Base-by-base conservation (phyloP, 2,113 vertebrate species). In the Epinephelus moara region DNA sequence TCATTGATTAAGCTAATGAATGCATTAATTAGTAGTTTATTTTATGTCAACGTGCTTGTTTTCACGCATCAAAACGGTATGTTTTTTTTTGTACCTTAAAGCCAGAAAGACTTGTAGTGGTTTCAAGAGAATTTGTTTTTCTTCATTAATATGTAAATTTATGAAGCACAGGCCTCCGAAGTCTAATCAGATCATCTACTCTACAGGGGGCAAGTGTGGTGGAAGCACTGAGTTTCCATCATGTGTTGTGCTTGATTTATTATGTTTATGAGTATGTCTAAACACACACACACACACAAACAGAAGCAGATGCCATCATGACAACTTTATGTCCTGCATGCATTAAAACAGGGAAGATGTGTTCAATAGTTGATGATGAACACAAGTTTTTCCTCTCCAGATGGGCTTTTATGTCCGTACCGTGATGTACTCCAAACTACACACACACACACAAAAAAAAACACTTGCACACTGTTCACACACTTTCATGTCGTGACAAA, bases 161-260 rank as follows among this genome's bases (percentile, higher is more conserved):
- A 74, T 89, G 86, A 30, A 63, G 25, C 49, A 45, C 10, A n/a
- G 45, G 64, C 47, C 84, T 89, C 71, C 14, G 47, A 87, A 86
- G 85, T 86, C 69, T 91, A 86, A 92, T 91, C 82, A 91, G 85
- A 91, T 90, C 78, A 70, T 81, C 57, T 49, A 27, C 66, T 82
- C 74, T 69, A 21, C 78, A 70, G 91, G 84, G 77, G 59, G 76
- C 30, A 56, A 68, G 74, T 50, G 55, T 78, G 68, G 69, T 63
- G 42, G 75, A 73, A 67, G 57, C 70, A 82, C 81, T 70, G 69
- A 50, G 57, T 82, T 85, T 74, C 47, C 84, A 80, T 84, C 68
- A 55, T 78, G 23, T 49, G 60, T 70, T 81, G 42, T 45, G 8
- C 42, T 45, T 45, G 83, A 86, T 85, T 86, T 86, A 76, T 86